Evolutionary conservation across 2,113 vertebrate species (phyloP).

Genomic region (Thinocorus orbignyianus): DNA sequence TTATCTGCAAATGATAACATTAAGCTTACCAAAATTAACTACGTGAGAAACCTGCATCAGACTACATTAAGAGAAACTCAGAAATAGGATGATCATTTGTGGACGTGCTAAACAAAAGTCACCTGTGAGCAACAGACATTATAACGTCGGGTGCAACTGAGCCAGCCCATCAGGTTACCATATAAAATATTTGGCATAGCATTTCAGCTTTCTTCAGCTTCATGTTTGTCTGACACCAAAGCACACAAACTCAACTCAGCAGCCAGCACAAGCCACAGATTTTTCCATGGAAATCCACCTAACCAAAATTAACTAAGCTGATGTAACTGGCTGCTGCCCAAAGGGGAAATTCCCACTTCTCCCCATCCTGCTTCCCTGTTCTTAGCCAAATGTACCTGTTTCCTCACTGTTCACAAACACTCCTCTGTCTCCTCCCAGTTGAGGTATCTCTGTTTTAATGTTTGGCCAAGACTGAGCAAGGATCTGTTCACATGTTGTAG

Average conservation of each 20-base stretch:
- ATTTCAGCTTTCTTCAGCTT: neutral
- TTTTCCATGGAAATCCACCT: neutral
- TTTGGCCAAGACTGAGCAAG: neutral
- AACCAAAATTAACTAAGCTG: neutral
- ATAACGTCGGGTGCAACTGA: neutral
- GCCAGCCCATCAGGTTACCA: neutral
- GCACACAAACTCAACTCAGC: neutral
- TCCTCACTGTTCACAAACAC: neutral
- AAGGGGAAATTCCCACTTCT: neutral
- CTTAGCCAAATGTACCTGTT: neutral
- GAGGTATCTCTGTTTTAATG: neutral
- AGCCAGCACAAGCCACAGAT: neutral
- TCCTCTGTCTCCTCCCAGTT: fast-evolving
- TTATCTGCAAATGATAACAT: neutral
- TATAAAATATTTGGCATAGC: no score
- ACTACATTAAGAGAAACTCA: neutral
- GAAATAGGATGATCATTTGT: neutral
- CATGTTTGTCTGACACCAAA: neutral
- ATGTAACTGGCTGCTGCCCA: neutral
- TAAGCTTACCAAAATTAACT: neutral
- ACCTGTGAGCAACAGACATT: neutral
- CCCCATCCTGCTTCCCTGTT: neutral
- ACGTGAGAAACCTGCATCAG: neutral
- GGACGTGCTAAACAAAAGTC: neutral
- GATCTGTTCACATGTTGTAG: neutral